phyloP scores from a whole-genome alignment of 2,888 invertebrate genomes.

The Disparrhopalites patrizii region DNA sequence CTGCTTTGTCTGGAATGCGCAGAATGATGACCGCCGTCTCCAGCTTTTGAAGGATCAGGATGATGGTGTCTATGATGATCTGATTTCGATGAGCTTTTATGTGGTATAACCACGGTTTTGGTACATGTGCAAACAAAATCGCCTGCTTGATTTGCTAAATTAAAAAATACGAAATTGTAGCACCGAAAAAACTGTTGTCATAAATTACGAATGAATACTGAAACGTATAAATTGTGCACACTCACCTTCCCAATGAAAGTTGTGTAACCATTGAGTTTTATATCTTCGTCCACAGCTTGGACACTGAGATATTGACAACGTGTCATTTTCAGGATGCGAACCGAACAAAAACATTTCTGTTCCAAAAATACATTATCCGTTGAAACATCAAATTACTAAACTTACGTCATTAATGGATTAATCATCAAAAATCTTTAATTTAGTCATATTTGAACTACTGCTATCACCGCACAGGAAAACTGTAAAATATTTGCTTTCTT shows the following conservation, averaged over 20 bases:
- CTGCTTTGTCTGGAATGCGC: constrained; percentile 13
- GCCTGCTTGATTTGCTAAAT: constrained; percentile 8
- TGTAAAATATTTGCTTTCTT: neutral
- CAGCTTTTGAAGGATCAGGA: neutral
- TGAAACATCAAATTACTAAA: neutral
- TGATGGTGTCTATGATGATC: constrained; percentile 13
- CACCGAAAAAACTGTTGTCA: neutral
- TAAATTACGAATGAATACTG: neutral
- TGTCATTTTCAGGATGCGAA: constrained; percentile 39
- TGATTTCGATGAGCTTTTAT: constrained; percentile 15
- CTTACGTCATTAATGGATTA: neutral
- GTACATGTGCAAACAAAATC: constrained; percentile 21
- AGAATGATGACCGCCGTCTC: constrained; percentile 4
- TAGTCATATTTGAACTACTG: neutral
- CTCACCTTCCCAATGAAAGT: constrained; percentile 41
- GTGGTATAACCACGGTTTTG: constrained; percentile 18
- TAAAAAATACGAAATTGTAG: neutral
- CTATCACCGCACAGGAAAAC: neutral
- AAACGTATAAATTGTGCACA: neutral
- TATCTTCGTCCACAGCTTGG: constrained; percentile 38
- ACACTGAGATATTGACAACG: constrained; percentile 40
- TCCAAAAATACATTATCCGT: constrained; percentile 3
- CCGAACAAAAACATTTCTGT: constrained; percentile 39
- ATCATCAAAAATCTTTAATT: neutral
- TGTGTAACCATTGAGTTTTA: constrained; percentile 41